Evolutionary conservation across 35 echinoderm and acorn worm genomes (phyloP).

Genomic region (Strongylocentrotus purpuratus): DNA sequence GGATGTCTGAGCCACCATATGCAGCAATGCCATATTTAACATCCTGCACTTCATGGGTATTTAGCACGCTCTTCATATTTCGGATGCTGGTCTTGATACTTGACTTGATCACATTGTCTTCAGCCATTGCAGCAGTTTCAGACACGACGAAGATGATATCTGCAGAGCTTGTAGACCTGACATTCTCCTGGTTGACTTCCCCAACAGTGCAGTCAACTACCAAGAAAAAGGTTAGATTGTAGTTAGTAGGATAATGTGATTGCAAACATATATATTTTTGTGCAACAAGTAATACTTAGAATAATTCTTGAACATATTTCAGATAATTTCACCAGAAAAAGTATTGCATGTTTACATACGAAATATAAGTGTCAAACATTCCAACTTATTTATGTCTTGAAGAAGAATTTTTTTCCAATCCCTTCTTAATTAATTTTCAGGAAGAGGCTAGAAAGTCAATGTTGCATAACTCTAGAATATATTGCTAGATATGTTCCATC

Average conservation of each 20-base stretch:
- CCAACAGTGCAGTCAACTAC: conserved; percentile 19
- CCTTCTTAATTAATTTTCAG: neutral
- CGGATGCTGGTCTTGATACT: conserved; percentile 56
- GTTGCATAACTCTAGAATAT: too few relatives aligned
- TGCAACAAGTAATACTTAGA: neutral
- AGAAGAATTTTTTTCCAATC: too few relatives aligned
- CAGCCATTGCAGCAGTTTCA: conserved; percentile 57
- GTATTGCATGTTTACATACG: neutral
- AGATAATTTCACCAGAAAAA: too few relatives aligned
- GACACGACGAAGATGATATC: conserved; percentile 91
- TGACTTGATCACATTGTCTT: conserved; percentile 33
- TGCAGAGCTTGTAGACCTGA: conserved; percentile 28
- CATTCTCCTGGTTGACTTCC: conserved; percentile 38
- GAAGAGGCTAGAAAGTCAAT: too few relatives aligned
- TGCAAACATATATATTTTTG: neutral
- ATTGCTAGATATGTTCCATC: too few relatives aligned
- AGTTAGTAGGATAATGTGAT: neutral
- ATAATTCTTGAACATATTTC: neutral
- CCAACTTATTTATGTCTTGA: neutral
- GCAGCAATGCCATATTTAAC: conserved; percentile 75
- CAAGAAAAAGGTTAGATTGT: neutral
- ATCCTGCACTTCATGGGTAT: conserved; percentile 35
- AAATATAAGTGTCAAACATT: neutral
- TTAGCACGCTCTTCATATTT: conserved; percentile 54
- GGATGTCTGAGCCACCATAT: conserved; percentile 67